phyloP scores from a whole-genome alignment of 2,797 vertebrate species.

The Schizopygopsis pylzovi region DNA sequence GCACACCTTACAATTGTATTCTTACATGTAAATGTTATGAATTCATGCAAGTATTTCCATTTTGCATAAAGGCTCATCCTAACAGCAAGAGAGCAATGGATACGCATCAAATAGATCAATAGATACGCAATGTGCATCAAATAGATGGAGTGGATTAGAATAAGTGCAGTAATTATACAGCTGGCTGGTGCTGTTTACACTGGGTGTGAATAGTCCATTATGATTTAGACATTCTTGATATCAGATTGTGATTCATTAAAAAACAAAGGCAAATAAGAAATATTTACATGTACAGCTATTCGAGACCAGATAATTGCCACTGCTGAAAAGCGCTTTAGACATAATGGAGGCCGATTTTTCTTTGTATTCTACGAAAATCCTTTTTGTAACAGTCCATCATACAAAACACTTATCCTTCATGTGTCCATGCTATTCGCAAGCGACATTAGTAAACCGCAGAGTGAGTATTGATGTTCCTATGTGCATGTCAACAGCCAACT shows the following conservation, averaged over 20 bases:
- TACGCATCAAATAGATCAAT: too few species aligned
- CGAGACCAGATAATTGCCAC: conserved; percentile 53
- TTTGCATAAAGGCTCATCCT: too few species aligned
- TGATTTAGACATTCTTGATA: neutral
- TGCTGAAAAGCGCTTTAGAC: conserved; percentile 50
- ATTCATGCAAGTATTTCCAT: too few species aligned
- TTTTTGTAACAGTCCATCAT: conserved; percentile 56
- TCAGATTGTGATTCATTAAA: neutral
- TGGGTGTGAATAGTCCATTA: neutral
- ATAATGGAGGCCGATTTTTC: conserved; percentile 48
- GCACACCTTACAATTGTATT: too few species aligned
- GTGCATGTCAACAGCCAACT: conserved; percentile 24
- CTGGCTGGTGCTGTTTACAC: neutral
- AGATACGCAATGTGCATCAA: too few species aligned
- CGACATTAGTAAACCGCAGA: conserved; percentile 43
- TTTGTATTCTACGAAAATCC: conserved; percentile 39
- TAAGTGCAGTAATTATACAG: neutral
- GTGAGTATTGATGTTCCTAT: neutral
- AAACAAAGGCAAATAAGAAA: conserved; percentile 1
- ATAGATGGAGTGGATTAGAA: too few species aligned
- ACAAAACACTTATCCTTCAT: conserved; percentile 58
- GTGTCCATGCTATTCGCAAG: conserved; percentile 38
- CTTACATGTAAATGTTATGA: too few species aligned
- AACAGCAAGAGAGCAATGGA: too few species aligned
- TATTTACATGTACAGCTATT: conserved; percentile 26